Evolutionary conservation across 2,113 vertebrate genomes (phyloP), one percentile per base, ranked within the genome.

Genomic region (Onychorhynchus coronatus): DNA sequence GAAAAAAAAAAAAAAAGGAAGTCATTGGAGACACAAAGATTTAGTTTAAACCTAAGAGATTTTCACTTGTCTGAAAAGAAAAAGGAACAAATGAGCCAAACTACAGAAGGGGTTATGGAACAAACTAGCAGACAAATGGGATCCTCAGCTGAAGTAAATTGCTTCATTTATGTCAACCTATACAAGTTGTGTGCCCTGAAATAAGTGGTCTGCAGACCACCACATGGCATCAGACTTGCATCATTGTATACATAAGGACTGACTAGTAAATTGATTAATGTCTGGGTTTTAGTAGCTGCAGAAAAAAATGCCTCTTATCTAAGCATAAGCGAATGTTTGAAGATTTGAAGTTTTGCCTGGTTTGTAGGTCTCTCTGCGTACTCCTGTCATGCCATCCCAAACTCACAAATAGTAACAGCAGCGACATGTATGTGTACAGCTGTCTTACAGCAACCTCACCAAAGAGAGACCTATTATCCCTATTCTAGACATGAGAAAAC

Each of bases 131-230:
- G 33, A 47, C 6, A 61, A 79, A 23, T 2, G 6, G 20, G 14
- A 50, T 56, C 37, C 74, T 56, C 78, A 76, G 74, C 52, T 79
- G 78, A 80, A 62, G 41, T 20, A n/a, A 79, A 75, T 82, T 16
- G 25, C 5, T 65, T 77, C 5, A 27, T 52, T 87, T 63, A 8
- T 20, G 65, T 28, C 44, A 59, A 24, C 21, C 39, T 71, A 2
- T 5, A 42, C 0, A 35, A 84, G 42, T 72, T 21, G 17, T 7
- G 19, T n/a, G 18, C 12, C 31, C 44, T 70, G 25, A 55, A 39
- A 35, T 24, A 8, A 13, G 15, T 0, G 0, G 7, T 7, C 13
- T 49, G 72, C 12, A 49, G n/a, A n/a, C n/a, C n/a, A n/a, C n/a
- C n/a, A n/a, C n/a, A n/a, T n/a, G n/a, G n/a, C n/a, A n/a, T n/a